These are phyloP conservation scores for Tapera naevia DNA, from an alignment of 2,797 vertebrate species.

Conservation along the genomic window DNA sequence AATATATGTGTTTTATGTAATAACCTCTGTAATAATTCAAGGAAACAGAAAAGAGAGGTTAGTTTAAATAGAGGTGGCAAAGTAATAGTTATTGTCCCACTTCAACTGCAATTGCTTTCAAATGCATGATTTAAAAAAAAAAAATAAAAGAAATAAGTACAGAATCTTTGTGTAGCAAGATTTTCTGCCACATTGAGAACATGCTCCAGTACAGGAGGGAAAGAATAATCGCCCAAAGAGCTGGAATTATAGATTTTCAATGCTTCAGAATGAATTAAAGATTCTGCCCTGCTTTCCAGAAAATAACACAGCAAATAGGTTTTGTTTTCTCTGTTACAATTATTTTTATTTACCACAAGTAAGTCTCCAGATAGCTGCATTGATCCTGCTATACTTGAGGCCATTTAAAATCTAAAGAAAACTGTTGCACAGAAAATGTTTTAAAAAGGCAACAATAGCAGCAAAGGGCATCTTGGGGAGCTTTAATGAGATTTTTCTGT, in stretches of 20 bases:
- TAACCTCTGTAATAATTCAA: background rate
- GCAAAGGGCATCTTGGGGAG: constrained; percentile 51
- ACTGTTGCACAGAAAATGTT: constrained; percentile 43
- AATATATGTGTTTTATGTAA: background rate
- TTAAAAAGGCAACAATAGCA: constrained; percentile 48
- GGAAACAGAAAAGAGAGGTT: background rate
- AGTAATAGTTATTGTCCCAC: background rate
- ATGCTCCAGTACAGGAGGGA: background rate
- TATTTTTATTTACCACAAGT: constrained; percentile 66
- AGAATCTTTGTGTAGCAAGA: background rate
- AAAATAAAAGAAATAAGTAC: background rate
- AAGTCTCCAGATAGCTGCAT: constrained; percentile 46
- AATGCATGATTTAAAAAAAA: no score
- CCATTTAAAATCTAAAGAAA: constrained; percentile 60
- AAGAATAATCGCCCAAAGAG: background rate
- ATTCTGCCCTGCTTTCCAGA: constrained; percentile 1
- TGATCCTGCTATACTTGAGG: constrained; percentile 58
- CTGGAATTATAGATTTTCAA: constrained; percentile 12
- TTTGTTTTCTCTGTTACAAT: constrained; percentile 47
- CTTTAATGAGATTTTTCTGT: constrained; percentile 70
- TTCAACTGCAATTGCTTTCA: background rate
- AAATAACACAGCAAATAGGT: background rate
- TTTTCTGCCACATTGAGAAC: background rate
- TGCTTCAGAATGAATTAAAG: constrained; percentile 11
- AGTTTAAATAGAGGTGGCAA: background rate